Conservation (phyloP, 1,140 invertebrate genomes). For the Thaumetopoea pityocampa region DNA sequence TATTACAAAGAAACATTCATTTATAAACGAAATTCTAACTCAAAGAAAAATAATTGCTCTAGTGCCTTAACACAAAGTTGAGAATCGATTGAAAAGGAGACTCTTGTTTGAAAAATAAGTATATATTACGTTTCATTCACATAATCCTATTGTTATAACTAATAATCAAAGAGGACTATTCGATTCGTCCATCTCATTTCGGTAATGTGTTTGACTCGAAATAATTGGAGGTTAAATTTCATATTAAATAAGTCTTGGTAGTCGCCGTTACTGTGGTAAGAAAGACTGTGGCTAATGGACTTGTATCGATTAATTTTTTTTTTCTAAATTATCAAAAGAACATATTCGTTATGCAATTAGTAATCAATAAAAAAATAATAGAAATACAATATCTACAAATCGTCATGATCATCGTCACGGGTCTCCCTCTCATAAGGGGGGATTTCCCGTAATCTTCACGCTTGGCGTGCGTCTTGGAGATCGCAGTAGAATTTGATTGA, state of each 20-base stretch:
- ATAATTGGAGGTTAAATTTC: slow-evolving; percentile 34
- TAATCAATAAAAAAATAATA: too few relatives aligned
- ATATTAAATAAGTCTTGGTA: slow-evolving; percentile 34
- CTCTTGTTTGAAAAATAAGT: slow-evolving; percentile 2
- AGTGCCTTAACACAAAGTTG: slow-evolving; percentile 11
- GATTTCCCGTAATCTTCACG: too few relatives aligned
- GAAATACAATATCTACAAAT: too few relatives aligned
- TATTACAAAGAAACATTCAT: slow-evolving; percentile 28
- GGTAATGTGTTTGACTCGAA: slow-evolving; percentile 40
- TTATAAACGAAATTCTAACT: slow-evolving; percentile 15
- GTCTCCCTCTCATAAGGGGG: too few relatives aligned
- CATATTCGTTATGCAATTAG: too few relatives aligned
- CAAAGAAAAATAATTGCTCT: slow-evolving; percentile 2
- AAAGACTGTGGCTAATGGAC: slow-evolving; percentile 21
- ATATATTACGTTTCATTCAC: slow-evolving; percentile 23
- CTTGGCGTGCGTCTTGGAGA: too few relatives aligned
- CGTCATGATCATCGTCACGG: too few relatives aligned
- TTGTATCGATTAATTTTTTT: too few relatives aligned
- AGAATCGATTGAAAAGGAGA: slow-evolving; percentile 17
- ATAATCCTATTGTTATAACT: slow-evolving; percentile 49
- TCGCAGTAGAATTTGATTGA: too few relatives aligned
- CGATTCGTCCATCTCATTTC: slow-evolving; percentile 49
- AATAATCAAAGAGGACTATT: slow-evolving; percentile 42
- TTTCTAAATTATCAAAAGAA: too few relatives aligned
- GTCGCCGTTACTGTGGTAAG: slow-evolving; percentile 22